These are phyloP conservation scores for Thereva nobilitata DNA, from an alignment of 2,888 invertebrate species.

Conservation along the genomic window DNA sequence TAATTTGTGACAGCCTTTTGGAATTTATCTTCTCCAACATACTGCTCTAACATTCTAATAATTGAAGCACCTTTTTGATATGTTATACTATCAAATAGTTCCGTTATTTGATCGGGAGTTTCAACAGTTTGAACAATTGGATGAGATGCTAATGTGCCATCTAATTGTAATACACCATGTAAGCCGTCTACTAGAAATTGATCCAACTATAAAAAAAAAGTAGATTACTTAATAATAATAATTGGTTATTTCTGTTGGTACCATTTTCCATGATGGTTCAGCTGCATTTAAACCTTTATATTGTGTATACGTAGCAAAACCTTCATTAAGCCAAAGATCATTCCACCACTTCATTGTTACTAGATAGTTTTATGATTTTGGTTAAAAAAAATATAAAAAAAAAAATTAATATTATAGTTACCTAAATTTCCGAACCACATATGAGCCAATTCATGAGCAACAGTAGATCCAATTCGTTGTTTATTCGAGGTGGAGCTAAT, in stretches of 20 bases:
- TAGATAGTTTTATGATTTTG: constrained; percentile 52
- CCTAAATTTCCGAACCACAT: constrained; percentile 93
- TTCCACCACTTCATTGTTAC: constrained; percentile 95
- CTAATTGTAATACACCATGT: constrained; percentile 73
- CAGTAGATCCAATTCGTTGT: constrained; percentile 76
- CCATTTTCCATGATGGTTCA: constrained; percentile 81
- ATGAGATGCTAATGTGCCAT: constrained; percentile 83
- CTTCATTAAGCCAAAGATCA: constrained; percentile 92
- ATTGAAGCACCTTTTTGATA: constrained; percentile 92
- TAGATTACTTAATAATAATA: too few species aligned
- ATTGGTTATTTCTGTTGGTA: constrained; percentile 50
- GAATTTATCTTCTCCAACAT: constrained; percentile 71
- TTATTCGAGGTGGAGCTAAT: constrained; percentile 77
- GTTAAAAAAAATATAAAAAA: too few species aligned
- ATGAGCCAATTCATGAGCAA: constrained; percentile 93
- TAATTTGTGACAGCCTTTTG: constrained; percentile 74
- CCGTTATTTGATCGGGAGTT: constrained; percentile 87
- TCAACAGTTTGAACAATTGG: constrained; percentile 84
- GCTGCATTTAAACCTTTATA: constrained; percentile 74
- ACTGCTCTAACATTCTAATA: constrained; percentile 84
- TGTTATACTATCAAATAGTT: constrained; percentile 88
- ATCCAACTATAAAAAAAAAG: constrained; percentile 65
- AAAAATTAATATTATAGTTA: constrained; percentile 51
- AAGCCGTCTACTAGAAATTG: constrained; percentile 74
- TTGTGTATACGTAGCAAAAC: constrained; percentile 89